Base-by-base conservation (phyloP, 2,888 invertebrate species). In the Congeria kusceri region DNA sequence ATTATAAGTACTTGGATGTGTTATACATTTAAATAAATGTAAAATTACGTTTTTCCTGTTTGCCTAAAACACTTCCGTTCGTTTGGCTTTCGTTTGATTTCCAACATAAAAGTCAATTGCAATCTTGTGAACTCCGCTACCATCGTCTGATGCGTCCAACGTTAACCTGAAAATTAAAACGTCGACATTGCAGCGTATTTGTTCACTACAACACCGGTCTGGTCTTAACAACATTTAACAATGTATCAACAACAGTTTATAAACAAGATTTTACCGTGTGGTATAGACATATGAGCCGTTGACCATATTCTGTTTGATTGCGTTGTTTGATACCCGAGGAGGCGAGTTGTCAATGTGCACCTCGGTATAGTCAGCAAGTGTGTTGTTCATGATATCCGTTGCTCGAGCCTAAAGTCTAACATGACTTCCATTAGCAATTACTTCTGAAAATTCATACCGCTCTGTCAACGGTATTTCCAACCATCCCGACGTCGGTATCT, bases 321-420 rank as follows among this genome's bases (percentile, higher is more conserved):
- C 7, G 0, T 67, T 29, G 7, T 58, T 29, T 18, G 56, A 46
- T 27, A 69, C 4, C 7, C 46, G 39, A 18, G 77, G 77, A 27
- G 62, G 53, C 23, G 72, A 58, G 23, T 61, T 71, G 28, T 77
- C 77, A 15, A 77, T 57, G 25, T 69, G 68, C 1, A 77, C 77
- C 25, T 65, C 68, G 4, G 77, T 73, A 44, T 56, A 44, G 53
- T 77, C 77, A 11, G 65, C 63, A 1, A 53, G 23, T 13, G 59
- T 68, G 20, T 77, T 67, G 32, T 73, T 62, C 68, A 77, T 67
- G 7, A 77, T 65, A 32, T 77, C 77, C 15, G 53, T 66, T 9
- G 77, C 77, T 28, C 62, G 49, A 0, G 73, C 64, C 77, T 72
- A 77, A 27, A 77, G 15, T 23, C 72, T 57, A n/a, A 68, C 53